Conservation (phyloP, 2,113 vertebrate genomes). For the Pseudorectes ferrugineus region DNA sequence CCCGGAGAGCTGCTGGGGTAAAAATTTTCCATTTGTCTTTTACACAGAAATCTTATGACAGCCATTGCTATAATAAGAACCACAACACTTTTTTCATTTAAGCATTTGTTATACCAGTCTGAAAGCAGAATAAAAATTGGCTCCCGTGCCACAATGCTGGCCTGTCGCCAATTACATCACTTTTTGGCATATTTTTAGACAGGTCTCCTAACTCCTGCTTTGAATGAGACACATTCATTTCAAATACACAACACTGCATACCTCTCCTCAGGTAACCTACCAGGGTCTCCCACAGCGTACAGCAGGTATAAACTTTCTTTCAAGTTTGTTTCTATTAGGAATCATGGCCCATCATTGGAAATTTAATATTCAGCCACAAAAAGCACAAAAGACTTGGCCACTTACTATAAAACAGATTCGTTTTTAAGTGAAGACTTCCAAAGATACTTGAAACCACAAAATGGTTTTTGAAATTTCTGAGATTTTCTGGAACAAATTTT, state of each 20-base stretch:
- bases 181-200: not conserved
- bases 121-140: not conserved
- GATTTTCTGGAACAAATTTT: not conserved
- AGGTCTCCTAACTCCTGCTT: not conserved
- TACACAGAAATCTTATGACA: not conserved
- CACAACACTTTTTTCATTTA: not conserved
- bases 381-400: not conserved
- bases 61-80: not conserved
- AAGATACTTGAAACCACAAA: not conserved
- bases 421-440: not conserved
- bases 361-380: not conserved
- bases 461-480: not conserved
- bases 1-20: not conserved
- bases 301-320: not conserved
- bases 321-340: not conserved
- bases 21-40: not conserved
- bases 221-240: not conserved
- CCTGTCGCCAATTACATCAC: not conserved
- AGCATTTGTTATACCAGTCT: not conserved
- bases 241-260: not conserved
- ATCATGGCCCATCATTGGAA: not conserved
- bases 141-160: not conserved
- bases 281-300: not conserved
- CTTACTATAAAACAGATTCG: rapidly evolving
- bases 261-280: not conserved